Evolutionary conservation across 2,888 invertebrate species (phyloP).

Genomic region (Agonum fuliginosum): DNA sequence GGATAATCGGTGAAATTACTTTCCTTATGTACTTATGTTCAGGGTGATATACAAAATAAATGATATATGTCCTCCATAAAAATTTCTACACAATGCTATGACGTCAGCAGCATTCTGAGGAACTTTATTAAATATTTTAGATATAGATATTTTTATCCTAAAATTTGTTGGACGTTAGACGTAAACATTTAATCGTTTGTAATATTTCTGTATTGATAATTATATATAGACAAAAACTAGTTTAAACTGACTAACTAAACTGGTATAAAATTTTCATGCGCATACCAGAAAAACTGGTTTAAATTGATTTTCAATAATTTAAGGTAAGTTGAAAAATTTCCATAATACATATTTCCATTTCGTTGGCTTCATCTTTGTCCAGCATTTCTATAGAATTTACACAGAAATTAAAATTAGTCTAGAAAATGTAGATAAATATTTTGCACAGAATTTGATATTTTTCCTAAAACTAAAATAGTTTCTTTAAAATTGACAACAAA

Average conservation of each 20-base stretch:
- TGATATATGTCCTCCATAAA: constrained; percentile 8
- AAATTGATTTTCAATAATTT: neutral
- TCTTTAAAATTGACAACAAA: too few species aligned
- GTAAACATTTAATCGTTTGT: neutral
- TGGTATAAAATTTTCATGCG: neutral
- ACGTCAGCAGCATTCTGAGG: neutral
- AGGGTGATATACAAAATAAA: constrained; percentile 24
- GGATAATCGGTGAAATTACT: neutral
- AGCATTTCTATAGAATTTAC: too few species aligned
- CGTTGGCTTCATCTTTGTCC: too few species aligned
- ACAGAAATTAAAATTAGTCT: too few species aligned
- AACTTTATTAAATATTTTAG: too few species aligned
- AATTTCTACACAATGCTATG: too few species aligned
- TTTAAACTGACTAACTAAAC: constrained; percentile 22
- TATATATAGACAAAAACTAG: constrained; percentile 3
- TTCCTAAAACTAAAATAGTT: too few species aligned
- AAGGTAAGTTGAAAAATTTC: neutral
- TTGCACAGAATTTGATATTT: too few species aligned
- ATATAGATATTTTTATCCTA: too few species aligned
- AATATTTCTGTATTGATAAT: constrained; percentile 4
- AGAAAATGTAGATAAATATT: too few species aligned
- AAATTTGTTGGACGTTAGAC: too few species aligned
- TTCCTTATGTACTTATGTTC: neutral
- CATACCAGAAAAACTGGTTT: neutral
- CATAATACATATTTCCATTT: constrained; percentile 5